Evolutionary conservation across 64 coral and sea anemone species (phyloP).

Genomic region (Actinia tenebrosa): DNA sequence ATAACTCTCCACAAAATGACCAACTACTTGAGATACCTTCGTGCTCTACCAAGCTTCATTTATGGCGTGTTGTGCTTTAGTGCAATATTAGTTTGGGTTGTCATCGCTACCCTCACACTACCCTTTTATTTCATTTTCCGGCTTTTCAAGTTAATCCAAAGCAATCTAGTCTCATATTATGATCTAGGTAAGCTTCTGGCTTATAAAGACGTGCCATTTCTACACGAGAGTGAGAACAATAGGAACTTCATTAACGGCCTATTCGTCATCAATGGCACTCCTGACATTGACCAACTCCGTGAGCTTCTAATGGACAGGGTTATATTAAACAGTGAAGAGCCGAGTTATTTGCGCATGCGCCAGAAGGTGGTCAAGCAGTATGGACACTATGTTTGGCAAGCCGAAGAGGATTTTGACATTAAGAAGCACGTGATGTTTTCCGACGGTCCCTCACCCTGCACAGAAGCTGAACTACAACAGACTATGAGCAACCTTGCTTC

Average conservation of each 20-base stretch:
- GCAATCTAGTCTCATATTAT: constrained; percentile 50
- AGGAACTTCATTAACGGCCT: constrained; percentile 66
- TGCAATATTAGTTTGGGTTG: constrained; percentile 62
- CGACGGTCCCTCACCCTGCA: constrained; percentile 45
- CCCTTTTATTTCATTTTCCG: constrained; percentile 65
- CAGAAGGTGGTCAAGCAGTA: constrained; percentile 51
- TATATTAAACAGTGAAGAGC: constrained; percentile 50
- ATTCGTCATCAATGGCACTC: constrained; percentile 63
- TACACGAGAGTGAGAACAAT: constrained; percentile 74
- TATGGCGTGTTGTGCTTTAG: constrained; percentile 58
- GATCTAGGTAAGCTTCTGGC: constrained; percentile 54
- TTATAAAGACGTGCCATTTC: constrained; percentile 69
- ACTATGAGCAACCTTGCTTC: constrained; percentile 45
- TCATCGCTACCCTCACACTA: constrained; percentile 48
- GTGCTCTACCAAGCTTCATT: constrained; percentile 46
- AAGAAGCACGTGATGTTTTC: constrained; percentile 40
- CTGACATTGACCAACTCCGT: constrained; percentile 51
- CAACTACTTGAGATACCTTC: constrained; percentile 38
- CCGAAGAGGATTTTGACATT: constrained; percentile 73
- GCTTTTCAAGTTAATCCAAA: constrained; percentile 65
- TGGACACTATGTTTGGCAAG: constrained; percentile 72
- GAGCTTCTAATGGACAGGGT: constrained; percentile 65
- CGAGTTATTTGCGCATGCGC: constrained; percentile 64
- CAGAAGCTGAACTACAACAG: constrained; percentile 54
- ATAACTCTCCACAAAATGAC: constrained; percentile 21